Evolutionary conservation across 1,140 invertebrate species (phyloP), one percentile per base, ranked within the genome.

Genomic region (Ceratina calcarata): DNA sequence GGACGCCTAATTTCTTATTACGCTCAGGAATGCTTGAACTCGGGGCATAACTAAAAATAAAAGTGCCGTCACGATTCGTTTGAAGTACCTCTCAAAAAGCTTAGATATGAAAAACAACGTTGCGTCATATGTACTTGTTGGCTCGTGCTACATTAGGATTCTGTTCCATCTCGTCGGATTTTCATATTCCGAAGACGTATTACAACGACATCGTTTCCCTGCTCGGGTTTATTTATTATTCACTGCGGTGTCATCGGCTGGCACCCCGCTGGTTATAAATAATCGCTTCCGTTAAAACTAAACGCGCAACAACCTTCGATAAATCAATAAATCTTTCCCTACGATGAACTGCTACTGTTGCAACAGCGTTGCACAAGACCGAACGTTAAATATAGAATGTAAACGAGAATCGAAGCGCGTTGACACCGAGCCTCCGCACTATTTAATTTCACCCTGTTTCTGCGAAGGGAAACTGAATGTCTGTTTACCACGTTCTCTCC

Each of bases 261-360:
- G 6, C 32, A 37, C 68, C 68, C 75, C 8, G 15, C n/a, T 8
- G 7, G 49, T 64, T 78, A 78, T 78, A 78, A 78, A 78, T 78
- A 78, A 62, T 49, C n/a, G 49, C 61, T 37, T 68, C 58, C 68
- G 76, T 64, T 72, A 37, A 37, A 37, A 78, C 76, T 64, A 45
- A 12, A 18, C 75, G 57, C 27, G 60, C 58, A 55, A 64, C 76
- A 22, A 32, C 75, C 24, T 27, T 20, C 76, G 68, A 78, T 72
- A 70, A 37, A 72, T 78, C 76, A 13, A 78, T 78, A 78, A 72
- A 15, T 45, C 64, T 64, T 55, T 71, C 58, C 60, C 68, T 16
- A 20, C 20, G 58, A 22, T 24, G 49, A 53, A 71, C 45, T 27
- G 55, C 7, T 49, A 64, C 64, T 49, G 74, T 10, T 10, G 32